Conservation (phyloP, 2,113 vertebrate genomes). For the Corvus moneduloides region DNA sequence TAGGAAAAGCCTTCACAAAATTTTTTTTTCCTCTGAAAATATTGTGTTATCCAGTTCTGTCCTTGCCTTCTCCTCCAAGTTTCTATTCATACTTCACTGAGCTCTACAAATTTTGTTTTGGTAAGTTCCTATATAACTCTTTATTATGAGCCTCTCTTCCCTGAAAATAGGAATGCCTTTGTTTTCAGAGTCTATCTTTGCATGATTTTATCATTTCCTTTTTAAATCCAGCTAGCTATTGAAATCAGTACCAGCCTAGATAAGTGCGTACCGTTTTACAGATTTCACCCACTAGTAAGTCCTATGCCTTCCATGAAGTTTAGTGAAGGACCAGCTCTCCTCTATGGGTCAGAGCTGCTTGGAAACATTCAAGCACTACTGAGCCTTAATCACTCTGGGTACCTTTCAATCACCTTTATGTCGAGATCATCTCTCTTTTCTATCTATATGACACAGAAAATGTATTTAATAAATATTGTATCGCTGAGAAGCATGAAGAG, state of each 20-base stretch:
- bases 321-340: neutral
- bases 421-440: neutral
- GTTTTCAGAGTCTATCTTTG: neutral
- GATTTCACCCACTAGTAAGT: neutral
- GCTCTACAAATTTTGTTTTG: neutral
- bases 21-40: neutral
- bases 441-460: conserved; percentile 13
- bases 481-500: neutral
- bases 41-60: neutral
- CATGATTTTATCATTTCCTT: neutral
- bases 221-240: neutral
- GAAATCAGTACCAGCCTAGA: neutral
- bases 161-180: neutral
- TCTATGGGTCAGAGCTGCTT: conserved; percentile 38
- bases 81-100: neutral
- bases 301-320: neutral
- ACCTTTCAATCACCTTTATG: conserved; percentile 39
- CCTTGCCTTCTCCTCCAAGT: neutral
- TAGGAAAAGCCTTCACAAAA: neutral
- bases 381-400: conserved; percentile 28
- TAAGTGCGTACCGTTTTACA: neutral
- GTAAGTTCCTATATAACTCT: neutral
- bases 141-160: neutral
- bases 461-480: neutral
- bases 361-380: conserved; percentile 35